A percentile compares a stretch with the other conserved stretches of the same genome.
Conservation (phyloP, 1,140 invertebrate genomes). For the Nylanderia fulva region DNA sequence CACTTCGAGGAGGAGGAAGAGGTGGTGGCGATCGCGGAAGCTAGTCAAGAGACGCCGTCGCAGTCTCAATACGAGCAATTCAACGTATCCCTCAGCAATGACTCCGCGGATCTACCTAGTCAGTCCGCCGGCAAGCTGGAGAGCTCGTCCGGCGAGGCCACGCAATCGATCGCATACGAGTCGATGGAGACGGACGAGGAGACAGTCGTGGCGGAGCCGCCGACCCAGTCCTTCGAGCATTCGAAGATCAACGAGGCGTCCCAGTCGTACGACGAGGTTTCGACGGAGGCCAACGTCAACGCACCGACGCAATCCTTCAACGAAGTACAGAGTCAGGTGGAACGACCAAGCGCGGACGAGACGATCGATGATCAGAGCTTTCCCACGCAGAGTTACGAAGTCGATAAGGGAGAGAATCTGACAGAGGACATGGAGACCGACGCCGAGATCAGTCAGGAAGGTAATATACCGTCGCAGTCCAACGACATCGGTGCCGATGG, state of each 20-base stretch:
- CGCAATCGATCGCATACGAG: slow-evolving; percentile 77
- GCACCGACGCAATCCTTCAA: slow-evolving; percentile 83
- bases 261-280: slow-evolving; percentile 75
- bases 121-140: slow-evolving; percentile 81
- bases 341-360: slow-evolving; percentile 67
- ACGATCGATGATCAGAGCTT: slow-evolving; percentile 81
- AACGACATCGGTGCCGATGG: slow-evolving; percentile 82
- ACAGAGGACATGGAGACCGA: slow-evolving; percentile 80
- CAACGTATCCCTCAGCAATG: slow-evolving; percentile 62
- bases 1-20: slow-evolving; percentile 71
- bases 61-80: slow-evolving; percentile 81
- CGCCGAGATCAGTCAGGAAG: slow-evolving; percentile 81
- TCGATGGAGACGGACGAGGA: slow-evolving; percentile 78
- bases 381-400: slow-evolving; percentile 83
- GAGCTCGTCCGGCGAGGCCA: slow-evolving; percentile 74
- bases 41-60: slow-evolving; percentile 80
- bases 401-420: slow-evolving; percentile 80
- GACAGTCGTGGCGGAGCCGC: slow-evolving; percentile 71
- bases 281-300: slow-evolving; percentile 71
- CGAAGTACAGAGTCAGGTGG: slow-evolving; percentile 77
- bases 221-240: slow-evolving; percentile 81
- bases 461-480: slow-evolving; percentile 83
- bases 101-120: slow-evolving; percentile 78
- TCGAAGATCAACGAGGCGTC: slow-evolving; percentile 76
- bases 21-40: slow-evolving; percentile 67